Percentiles rank a stretch among this genome's conserved stretches.
Conservation (phyloP, 2,797 vertebrate species). For the Rhinophrynus dorsalis region DNA sequence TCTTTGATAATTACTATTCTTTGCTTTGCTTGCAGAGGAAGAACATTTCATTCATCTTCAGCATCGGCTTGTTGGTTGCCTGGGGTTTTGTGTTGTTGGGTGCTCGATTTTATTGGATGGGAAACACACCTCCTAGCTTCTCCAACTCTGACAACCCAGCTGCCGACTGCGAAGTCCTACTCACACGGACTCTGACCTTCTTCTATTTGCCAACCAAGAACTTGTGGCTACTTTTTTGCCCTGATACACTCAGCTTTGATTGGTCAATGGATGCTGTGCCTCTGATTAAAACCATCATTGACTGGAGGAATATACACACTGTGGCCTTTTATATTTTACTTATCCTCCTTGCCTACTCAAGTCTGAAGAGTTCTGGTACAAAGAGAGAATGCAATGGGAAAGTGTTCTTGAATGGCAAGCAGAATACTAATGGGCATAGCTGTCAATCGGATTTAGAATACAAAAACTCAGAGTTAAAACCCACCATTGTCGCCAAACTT, state of each 20-base stretch:
- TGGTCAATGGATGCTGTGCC: slow-evolving; percentile 99
- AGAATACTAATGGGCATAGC: slow-evolving; percentile 87
- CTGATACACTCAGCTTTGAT: slow-evolving; percentile 94
- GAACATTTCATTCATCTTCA: slow-evolving; percentile 83
- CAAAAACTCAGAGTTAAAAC: slow-evolving; percentile 69
- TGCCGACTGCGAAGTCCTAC: slow-evolving; percentile 84
- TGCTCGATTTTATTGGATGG: slow-evolving; percentile 96
- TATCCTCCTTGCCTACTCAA: slow-evolving; percentile 76
- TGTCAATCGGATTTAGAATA: slow-evolving; percentile 78
- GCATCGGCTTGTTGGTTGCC: slow-evolving; percentile 79
- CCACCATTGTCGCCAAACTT: slow-evolving; percentile 66
- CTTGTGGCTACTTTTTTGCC: slow-evolving; percentile 92
- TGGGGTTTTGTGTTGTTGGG: slow-evolving; percentile 86
- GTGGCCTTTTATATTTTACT: slow-evolving; percentile 83
- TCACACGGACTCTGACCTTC: slow-evolving; percentile 88
- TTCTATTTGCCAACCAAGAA: slow-evolving; percentile 90
- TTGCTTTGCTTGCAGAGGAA: slow-evolving; percentile 77
- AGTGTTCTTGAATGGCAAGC: slow-evolving; percentile 83
- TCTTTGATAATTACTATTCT: background rate
- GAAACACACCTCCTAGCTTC: slow-evolving; percentile 96
- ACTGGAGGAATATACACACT: slow-evolving; percentile 89
- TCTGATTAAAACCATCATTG: slow-evolving; percentile 80
- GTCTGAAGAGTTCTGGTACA: slow-evolving; percentile 69
- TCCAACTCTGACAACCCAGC: slow-evolving; percentile 98
- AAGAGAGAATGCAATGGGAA: slow-evolving; percentile 81